Conservation (phyloP, 2,888 invertebrate genomes). For the Tinea pellionella region DNA sequence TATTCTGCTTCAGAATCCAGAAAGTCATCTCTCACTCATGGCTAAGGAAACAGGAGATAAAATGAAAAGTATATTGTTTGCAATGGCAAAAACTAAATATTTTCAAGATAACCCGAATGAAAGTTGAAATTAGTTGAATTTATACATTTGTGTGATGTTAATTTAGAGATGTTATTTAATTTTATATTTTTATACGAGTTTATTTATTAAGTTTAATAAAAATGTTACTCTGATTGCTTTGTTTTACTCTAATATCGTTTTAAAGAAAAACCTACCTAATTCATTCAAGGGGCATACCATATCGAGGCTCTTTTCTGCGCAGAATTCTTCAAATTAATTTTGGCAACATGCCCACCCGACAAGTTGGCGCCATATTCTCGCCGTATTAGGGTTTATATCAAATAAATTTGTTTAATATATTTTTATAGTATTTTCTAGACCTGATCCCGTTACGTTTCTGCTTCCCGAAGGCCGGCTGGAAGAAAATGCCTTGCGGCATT, state of each 20-base stretch:
- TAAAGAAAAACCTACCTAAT: neutral
- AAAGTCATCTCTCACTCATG: slow-evolving; percentile 74
- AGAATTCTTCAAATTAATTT: slow-evolving; percentile 70
- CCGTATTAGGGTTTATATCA: no score
- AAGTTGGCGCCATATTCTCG: slow-evolving; percentile 77
- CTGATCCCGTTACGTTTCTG: no score
- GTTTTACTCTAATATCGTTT: neutral
- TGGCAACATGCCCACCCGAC: slow-evolving; percentile 79
- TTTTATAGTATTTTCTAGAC: no score
- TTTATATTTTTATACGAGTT: neutral
- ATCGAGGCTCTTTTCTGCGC: no score
- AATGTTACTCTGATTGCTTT: neutral
- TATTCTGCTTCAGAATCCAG: slow-evolving; percentile 66
- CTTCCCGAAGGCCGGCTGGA: no score
- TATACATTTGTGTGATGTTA: neutral
- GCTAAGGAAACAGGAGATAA: slow-evolving; percentile 74
- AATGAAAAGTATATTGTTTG: slow-evolving; percentile 38
- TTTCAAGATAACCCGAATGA: slow-evolving; percentile 8
- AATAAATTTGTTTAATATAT: no score
- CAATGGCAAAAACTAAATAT: slow-evolving; percentile 36
- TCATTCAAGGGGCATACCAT: no score
- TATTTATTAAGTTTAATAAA: neutral
- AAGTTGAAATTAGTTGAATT: neutral
- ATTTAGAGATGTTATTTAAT: slow-evolving; percentile 2
- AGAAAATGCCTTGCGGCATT: no score